A percentile compares a stretch with the other conserved stretches of the same genome.
Evolutionary conservation across 2,888 invertebrate genomes (phyloP).

Genomic region (Anticlea derivata): DNA sequence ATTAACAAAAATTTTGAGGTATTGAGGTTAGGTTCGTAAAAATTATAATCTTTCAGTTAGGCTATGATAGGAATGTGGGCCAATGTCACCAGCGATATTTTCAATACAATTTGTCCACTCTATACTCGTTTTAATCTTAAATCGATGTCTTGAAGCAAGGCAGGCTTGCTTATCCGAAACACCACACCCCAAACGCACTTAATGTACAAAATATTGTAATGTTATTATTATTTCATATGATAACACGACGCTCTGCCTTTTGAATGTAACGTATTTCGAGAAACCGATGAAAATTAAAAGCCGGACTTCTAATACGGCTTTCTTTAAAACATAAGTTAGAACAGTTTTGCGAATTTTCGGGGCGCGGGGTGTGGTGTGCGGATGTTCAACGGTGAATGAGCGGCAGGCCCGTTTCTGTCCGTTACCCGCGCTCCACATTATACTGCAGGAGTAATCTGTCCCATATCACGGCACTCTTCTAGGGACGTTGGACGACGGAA

Average conservation of each 20-base stretch:
- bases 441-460: too few relatives aligned
- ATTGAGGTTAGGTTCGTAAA: neutral
- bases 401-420: too few relatives aligned
- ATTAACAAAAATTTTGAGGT: too few relatives aligned
- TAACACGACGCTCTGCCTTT: slow-evolving; percentile 62
- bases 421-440: too few relatives aligned
- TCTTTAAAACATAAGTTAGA: neutral
- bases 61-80: too few relatives aligned
- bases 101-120: slow-evolving; percentile 19
- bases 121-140: slow-evolving; percentile 43
- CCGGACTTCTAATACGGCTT: neutral
- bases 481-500: too few relatives aligned
- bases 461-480: too few relatives aligned
- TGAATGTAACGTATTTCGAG: slow-evolving; percentile 48
- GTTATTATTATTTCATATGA: slow-evolving; percentile 77
- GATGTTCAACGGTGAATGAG: too few relatives aligned
- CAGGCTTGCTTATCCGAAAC: slow-evolving; percentile 65
- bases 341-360: too few relatives aligned
- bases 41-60: too few relatives aligned
- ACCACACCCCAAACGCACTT: slow-evolving; percentile 73
- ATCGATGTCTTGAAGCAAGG: slow-evolving; percentile 60
- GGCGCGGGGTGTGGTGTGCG: too few relatives aligned
- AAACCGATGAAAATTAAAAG: slow-evolving; percentile 3
- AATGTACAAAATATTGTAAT: slow-evolving; percentile 80
- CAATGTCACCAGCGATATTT: too few relatives aligned